Base-by-base conservation (phyloP, 2,797 vertebrate genomes). In the Acipenser ruthenus region DNA sequence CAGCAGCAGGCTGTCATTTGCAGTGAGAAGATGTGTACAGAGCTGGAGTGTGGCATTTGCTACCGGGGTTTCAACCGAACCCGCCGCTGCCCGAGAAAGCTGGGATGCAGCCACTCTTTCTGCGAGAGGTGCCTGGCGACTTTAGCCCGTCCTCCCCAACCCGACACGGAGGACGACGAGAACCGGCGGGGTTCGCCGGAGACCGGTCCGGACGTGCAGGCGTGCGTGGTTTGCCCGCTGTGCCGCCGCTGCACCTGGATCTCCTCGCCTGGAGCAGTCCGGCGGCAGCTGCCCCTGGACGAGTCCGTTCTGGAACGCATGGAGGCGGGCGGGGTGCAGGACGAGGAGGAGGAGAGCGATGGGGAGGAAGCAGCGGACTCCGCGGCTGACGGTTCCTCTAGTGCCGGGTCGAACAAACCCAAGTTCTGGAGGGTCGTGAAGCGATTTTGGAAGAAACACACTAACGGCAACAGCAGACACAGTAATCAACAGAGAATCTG, bases 41-140 rank as follows among this genome's bases (percentile, higher is more conserved):
- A 87, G 23, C 68, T 86, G 0, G 93, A 93, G 78, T 95, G 94
- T 73, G 86, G 83, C 10, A 79, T 95, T 74, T 95, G 93, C 78
- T 94, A 86, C 83, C 71, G 66, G 66, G 74, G 71, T 50, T 94
- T 86, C 71, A 87, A 91, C 78, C 68, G 80, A 0, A 80, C 72
- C 2, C 79, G 69, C 4, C 86, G 88, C 50, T 88, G 86, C 76
- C 89, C 88, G 18, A 79, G 83, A 13, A 75, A 80, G 75, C 82
- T 90, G 49, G 71, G 13, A 62, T 91, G 89, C 55, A 65, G 70
- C 48, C 89, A 91, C 80, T 77, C 72, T 55, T 91, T 91, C 69
- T 91, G 89, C 6, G 82, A 88, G 71, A 80, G 77, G 68, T 90
- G 89, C 49, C 56, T 82, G 68, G 73, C 83, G 8, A 77, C 69